A percentile compares a stretch with the other conserved stretches of the same genome.
Evolutionary conservation across 2,797 vertebrate species (phyloP).

Genomic region (Liparis tanakae): DNA sequence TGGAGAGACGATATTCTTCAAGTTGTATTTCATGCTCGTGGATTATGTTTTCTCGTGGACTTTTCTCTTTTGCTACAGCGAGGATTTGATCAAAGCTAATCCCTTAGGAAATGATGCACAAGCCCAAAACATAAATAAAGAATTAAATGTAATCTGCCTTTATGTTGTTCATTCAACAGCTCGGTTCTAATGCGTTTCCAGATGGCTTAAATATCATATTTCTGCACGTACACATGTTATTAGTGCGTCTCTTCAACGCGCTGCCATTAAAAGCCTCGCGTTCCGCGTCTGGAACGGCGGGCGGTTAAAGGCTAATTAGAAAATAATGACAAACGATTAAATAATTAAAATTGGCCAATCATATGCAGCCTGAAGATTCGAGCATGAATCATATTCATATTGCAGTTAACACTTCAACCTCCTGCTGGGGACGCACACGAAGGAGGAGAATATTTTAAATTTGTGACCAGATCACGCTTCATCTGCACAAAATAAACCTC

Average conservation of each 20-base stretch:
- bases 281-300: not conserved
- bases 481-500: slow-evolving; percentile 1
- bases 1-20: not conserved
- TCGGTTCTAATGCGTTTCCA: not conserved
- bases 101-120: not conserved
- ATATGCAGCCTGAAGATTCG: not conserved
- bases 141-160: not conserved
- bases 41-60: not conserved
- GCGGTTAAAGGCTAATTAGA: slow-evolving; percentile 3
- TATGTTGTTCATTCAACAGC: not conserved
- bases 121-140: not conserved
- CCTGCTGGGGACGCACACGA: not conserved
- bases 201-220: not conserved
- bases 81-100: not conserved
- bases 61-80: not conserved
- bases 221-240: not conserved
- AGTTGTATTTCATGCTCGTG: not conserved
- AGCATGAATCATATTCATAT: not conserved
- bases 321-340: not conserved
- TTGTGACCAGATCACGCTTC: not conserved
- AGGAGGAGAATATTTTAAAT: not conserved
- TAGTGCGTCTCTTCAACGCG: not conserved
- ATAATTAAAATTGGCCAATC: not conserved
- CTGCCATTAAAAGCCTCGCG: no score
- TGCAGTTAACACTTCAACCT: not conserved